Evolutionary conservation across 1,140 invertebrate genomes (phyloP).

Genomic region (Papilio polyxenes): DNA sequence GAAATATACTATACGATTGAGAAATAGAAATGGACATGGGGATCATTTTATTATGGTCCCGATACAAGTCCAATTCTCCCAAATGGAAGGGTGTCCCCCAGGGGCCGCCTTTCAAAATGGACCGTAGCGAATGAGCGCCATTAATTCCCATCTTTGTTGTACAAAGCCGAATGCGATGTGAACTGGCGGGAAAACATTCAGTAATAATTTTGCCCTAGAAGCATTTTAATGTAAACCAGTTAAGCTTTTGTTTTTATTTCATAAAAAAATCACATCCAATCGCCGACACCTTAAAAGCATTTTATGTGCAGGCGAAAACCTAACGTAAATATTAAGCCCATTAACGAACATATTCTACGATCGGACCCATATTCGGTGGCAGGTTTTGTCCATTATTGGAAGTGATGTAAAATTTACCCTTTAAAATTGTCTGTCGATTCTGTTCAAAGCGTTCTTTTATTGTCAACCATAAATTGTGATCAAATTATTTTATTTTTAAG

Average conservation of each 20-base stretch:
- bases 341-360: constrained; percentile 23
- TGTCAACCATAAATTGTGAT: not conserved
- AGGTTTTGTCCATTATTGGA: constrained; percentile 11
- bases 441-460: constrained; percentile 9
- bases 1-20: constrained; percentile 50
- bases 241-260: constrained; percentile 46
- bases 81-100: constrained; percentile 76
- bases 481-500: not conserved
- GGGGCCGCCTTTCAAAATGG: constrained; percentile 73
- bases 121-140: constrained; percentile 74
- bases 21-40: constrained; percentile 54
- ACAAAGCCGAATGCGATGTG: constrained; percentile 73
- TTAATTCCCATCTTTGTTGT: constrained; percentile 79
- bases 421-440: constrained; percentile 24
- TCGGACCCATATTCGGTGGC: not conserved
- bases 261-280: constrained; percentile 52
- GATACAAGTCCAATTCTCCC: constrained; percentile 74
- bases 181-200: constrained; percentile 72
- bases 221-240: constrained; percentile 55
- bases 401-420: constrained; percentile 33
- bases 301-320: constrained; percentile 25
- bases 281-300: constrained; percentile 48
- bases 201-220: constrained; percentile 63
- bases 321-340: constrained; percentile 34
- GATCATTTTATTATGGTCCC: constrained; percentile 60